Base-by-base conservation (phyloP, 2,888 invertebrate species). In the Muschampia plurimacula region DNA sequence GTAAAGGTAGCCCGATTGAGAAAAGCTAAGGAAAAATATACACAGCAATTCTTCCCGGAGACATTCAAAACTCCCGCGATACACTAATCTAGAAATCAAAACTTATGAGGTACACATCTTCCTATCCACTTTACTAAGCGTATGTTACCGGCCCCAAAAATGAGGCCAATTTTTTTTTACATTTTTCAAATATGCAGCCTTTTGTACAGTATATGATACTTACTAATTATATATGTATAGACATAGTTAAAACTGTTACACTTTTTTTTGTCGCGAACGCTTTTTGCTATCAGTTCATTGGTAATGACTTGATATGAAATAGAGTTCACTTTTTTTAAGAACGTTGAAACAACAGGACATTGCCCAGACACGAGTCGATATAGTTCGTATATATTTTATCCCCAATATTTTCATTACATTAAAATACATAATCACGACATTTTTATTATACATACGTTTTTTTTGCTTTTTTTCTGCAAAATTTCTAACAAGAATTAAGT, bases 131-230 rank as follows among this genome's bases (percentile, higher is more conserved):
- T 92, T 90, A 93, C 92, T 94, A 94, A 94, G 93, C 93, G 93
- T 93, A 94, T 92, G 87, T 86, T 89, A 89, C 82, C 86, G 87
- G 87, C 89, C 92, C 87, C 92, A 89, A 84, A 86, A 87, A 86
- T 84, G 89, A 85, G 89, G 86, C 89, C 90, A 86, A 85, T 84
- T 89, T 89, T 91, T 91, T 91, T 90, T 91, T 89, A 89, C 87
- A 89, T 89, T 89, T 91, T 89, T 84, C 89, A 88, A 89, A 88
- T 87, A 89, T 89, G 89, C 89, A 89, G 89, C 90, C 90, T 90
- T 92, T 92, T 91, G 91, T 92, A 93, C 91, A 92, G 91, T 91
- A 92, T 91, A 91, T 90, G 90, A 91, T 92, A 92, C 90, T 92
- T 91, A 91, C 90, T 90, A 90, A 87, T 87, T 86, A 88, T 86